Base-by-base conservation (phyloP, 2,797 vertebrate species). In the Euthynnus affinis region DNA sequence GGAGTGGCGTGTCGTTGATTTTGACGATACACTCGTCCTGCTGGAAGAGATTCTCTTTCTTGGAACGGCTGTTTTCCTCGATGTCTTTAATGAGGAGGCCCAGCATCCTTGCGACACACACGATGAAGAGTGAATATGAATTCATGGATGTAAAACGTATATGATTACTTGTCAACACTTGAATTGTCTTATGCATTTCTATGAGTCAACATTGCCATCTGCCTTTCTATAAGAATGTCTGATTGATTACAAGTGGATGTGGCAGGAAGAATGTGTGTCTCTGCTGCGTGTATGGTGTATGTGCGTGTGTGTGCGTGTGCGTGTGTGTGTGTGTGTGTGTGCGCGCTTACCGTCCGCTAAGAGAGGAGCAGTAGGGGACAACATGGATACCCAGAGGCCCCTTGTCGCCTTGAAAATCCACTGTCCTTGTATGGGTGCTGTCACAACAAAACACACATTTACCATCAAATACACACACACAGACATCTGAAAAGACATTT, bases 321-420 rank as follows among this genome's bases (percentile, higher is more conserved):
- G 63, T 53, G 55, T 32, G 49, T 64, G 59, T 63, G 64, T 49
- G 62, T 58, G 12, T 51, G 53, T 62, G 22, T 18, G 57, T 82
- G 60, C 49, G 27, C 34, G 40, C 93, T 96, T 95, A 99, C 98
- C 97, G 96, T 95, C 98, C 98, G 91, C 97, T 99, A 77, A 99
- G 92, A 27, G 98, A 98, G 64, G 98, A 99, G 93, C 95, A 96
- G 91, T 97, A 99, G n/a, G 98, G 97, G 22, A 97, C 95, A 29
- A 99, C 97, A 9, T 99, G 98, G 83, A 99, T 99, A 20, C 98
- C 98, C 83, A 99, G 91, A 1, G 98, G 97, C 9, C 96, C 96
- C 62, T 91, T 93, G 88, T 99, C 96, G 53, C 96, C 96, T 51
- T 95, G 94, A 91, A 99, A 95, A 84, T 97, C 95, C 82, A 98